Evolutionary conservation across 1,140 invertebrate genomes (phyloP).

Genomic region (Drosophila truncata): DNA sequence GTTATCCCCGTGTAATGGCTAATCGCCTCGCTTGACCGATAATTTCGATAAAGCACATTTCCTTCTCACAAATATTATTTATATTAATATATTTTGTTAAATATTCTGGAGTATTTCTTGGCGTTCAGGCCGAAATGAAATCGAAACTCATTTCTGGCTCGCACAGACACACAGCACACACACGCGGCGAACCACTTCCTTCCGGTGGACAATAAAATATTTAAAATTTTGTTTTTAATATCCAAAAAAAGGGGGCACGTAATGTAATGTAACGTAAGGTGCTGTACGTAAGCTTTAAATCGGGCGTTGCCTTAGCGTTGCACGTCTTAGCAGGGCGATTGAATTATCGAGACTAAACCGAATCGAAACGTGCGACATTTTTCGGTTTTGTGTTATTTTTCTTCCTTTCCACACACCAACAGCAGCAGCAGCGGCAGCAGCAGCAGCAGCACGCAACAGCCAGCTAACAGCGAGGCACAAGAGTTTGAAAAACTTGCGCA

Average conservation of each 20-base stretch:
- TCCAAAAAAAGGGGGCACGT: conserved; percentile 22
- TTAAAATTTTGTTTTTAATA: not conserved
- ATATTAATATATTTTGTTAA: not conserved
- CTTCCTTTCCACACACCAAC: conserved; percentile 60
- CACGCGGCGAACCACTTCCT: conserved; percentile 32
- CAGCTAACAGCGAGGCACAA: conserved; percentile 17
- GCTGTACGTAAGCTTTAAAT: conserved; percentile 18
- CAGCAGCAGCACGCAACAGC: conserved; percentile 25
- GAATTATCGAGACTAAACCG: conserved; percentile 82
- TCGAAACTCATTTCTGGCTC: conserved; percentile 29
- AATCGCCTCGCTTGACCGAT: conserved; percentile 40
- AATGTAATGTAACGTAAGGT: conserved; percentile 13
- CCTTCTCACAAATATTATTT: not conserved
- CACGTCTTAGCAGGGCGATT: conserved; percentile 80
- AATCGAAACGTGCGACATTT: conserved; percentile 82
- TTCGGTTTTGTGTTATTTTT: conserved; percentile 73
- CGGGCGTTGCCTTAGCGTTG: conserved; percentile 44
- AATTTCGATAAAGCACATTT: conserved; percentile 13
- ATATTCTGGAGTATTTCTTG: conserved; percentile 11
- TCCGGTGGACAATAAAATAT: conserved; percentile 44
- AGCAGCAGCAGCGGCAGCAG: conserved; percentile 33
- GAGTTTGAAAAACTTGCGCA: conserved; percentile 56
- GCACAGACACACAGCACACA: conserved; percentile 3
- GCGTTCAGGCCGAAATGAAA: conserved; percentile 33
- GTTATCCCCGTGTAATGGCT: conserved; percentile 41